Evolutionary conservation across 2,113 vertebrate genomes (phyloP).

Genomic region (Crotalus viridis): DNA sequence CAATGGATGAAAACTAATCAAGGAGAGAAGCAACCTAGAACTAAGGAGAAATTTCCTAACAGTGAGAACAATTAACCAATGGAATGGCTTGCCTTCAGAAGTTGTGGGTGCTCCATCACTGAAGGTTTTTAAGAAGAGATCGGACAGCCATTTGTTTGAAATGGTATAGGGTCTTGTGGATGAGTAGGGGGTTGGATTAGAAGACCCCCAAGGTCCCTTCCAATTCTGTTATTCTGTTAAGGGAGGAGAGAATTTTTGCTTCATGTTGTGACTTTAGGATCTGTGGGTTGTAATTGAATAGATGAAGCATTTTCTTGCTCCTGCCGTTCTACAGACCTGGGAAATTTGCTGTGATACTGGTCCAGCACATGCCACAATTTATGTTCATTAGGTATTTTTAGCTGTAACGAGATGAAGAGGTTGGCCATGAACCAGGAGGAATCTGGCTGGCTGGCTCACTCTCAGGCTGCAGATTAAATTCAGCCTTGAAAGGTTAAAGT

Average conservation of each 20-base stretch:
- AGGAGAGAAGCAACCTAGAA: not conserved
- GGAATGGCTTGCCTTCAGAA: not conserved
- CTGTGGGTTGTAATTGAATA: no score
- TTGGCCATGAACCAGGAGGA: not conserved
- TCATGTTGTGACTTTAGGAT: not conserved
- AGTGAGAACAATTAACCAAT: not conserved
- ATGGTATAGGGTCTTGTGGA: not conserved
- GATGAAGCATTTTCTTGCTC: no score
- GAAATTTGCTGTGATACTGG: not conserved
- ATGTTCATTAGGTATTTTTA: not conserved
- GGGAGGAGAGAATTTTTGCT: not conserved
- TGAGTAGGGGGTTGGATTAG: no score
- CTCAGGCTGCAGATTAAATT: constrained; percentile 41
- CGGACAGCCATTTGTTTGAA: not conserved
- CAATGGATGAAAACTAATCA: not conserved
- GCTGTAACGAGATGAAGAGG: not conserved
- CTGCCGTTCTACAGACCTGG: not conserved
- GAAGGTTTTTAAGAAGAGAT: not conserved
- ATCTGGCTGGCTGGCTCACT: constrained; percentile 43
- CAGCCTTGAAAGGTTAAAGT: constrained; percentile 65
- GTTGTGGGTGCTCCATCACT: not conserved
- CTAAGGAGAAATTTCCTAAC: not conserved
- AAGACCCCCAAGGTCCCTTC: not conserved
- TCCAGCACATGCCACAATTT: not conserved
- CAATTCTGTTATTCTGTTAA: not conserved